Conservation (phyloP, 2,797 vertebrate genomes). For the Lepidocolaptes lacrymiger region DNA sequence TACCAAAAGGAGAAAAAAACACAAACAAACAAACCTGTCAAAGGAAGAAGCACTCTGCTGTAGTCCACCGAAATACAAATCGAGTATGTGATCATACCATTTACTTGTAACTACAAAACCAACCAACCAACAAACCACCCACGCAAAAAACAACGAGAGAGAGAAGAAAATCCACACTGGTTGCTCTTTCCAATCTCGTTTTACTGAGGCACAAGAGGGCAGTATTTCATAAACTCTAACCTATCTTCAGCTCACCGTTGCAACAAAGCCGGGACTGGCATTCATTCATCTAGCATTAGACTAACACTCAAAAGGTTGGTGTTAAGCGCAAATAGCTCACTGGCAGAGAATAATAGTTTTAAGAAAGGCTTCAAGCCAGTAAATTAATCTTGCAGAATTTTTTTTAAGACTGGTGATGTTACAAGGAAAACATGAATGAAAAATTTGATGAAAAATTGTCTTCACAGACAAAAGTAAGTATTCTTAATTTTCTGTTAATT, state of each 20-base stretch:
- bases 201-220: conserved; percentile 31
- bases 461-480: not conserved
- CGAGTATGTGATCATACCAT: not conserved
- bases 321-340: not conserved
- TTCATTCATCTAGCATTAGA: not conserved
- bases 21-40: not conserved
- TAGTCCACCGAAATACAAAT: not conserved
- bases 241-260: not conserved
- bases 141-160: not conserved
- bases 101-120: not conserved
- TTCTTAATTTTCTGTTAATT: not conserved
- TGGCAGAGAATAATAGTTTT: not conserved
- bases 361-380: not conserved
- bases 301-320: not conserved
- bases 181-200: not conserved
- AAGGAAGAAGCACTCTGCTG: not conserved
- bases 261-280: not conserved
- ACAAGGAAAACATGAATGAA: not conserved
- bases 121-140: not conserved
- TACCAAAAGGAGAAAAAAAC: not conserved
- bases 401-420: not conserved
- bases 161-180: not conserved
- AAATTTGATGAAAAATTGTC: not conserved
- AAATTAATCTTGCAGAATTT: not conserved
- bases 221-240: conserved; percentile 53